Conservation (phyloP, 1,140 invertebrate genomes). For the Vollenhovia emeryi region DNA sequence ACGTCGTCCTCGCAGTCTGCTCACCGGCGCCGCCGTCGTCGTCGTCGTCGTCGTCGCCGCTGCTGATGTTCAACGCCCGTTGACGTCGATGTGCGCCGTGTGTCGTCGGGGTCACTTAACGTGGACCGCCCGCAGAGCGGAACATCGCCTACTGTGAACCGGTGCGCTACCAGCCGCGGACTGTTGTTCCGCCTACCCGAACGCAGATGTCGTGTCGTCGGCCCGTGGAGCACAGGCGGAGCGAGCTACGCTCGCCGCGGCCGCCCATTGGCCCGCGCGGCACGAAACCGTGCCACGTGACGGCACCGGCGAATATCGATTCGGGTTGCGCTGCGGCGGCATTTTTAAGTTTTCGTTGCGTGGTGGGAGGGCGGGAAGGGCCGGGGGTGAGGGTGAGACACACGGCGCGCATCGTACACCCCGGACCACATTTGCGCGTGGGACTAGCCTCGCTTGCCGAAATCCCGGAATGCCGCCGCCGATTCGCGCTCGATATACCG, state of each 20-base stretch:
- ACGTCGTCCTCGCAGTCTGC: constrained; percentile 72
- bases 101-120: constrained; percentile 69
- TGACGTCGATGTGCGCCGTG: constrained; percentile 39
- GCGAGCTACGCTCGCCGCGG: constrained; percentile 45
- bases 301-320: constrained; percentile 88
- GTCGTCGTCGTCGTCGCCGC: constrained; percentile 73
- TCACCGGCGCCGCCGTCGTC: constrained; percentile 24
- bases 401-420: constrained; percentile 62
- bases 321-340: constrained; percentile 90
- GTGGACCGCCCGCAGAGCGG: constrained; percentile 73
- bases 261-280: constrained; percentile 81
- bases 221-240: constrained; percentile 64
- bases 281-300: constrained; percentile 87
- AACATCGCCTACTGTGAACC: constrained; percentile 70
- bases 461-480: constrained; percentile 37
- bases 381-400: constrained; percentile 38
- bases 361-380: constrained; percentile 52
- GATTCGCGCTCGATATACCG: constrained; percentile 10
- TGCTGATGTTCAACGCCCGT: constrained; percentile 58
- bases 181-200: constrained; percentile 79
- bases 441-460: constrained; percentile 15
- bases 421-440: constrained; percentile 81
- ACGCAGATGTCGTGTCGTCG: constrained; percentile 80
- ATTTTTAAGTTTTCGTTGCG: constrained; percentile 89
- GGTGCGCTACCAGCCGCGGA: constrained; percentile 81